Conservation (phyloP, 2,888 invertebrate species). For the Magallana nippona region DNA sequence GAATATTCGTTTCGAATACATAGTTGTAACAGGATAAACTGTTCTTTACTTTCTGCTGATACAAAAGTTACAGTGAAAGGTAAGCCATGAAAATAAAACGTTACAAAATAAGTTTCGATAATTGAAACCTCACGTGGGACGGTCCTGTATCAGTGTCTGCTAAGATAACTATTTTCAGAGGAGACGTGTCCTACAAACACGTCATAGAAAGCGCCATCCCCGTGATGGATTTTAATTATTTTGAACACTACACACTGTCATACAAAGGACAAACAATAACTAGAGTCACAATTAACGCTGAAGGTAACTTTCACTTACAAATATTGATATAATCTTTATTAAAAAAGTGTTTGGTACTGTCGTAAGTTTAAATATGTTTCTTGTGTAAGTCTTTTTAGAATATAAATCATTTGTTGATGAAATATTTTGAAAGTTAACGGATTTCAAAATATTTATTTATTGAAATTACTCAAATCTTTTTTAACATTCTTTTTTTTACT, state of each 20-base stretch:
- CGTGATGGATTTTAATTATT: background rate
- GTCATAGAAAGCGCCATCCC: background rate
- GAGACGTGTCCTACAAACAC: background rate
- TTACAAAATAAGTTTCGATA: no score
- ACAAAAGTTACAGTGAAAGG: background rate
- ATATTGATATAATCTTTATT: no score
- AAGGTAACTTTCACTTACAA: background rate
- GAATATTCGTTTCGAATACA: background rate
- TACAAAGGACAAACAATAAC: background rate
- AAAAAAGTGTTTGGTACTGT: no score
- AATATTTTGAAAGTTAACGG: no score
- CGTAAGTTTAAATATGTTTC: no score
- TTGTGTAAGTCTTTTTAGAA: no score
- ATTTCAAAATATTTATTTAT: no score
- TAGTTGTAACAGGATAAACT: background rate
- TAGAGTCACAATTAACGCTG: background rate
- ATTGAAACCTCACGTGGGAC: background rate
- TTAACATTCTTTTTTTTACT: no score
- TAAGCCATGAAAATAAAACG: background rate
- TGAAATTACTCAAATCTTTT: no score
- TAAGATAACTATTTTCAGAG: background rate
- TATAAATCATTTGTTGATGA: no score
- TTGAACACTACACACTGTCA: background rate
- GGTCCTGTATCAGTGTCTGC: background rate
- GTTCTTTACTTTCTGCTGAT: background rate